phyloP scores from a whole-genome alignment of 2,888 invertebrate genomes.

The Dendrolimus pini region DNA sequence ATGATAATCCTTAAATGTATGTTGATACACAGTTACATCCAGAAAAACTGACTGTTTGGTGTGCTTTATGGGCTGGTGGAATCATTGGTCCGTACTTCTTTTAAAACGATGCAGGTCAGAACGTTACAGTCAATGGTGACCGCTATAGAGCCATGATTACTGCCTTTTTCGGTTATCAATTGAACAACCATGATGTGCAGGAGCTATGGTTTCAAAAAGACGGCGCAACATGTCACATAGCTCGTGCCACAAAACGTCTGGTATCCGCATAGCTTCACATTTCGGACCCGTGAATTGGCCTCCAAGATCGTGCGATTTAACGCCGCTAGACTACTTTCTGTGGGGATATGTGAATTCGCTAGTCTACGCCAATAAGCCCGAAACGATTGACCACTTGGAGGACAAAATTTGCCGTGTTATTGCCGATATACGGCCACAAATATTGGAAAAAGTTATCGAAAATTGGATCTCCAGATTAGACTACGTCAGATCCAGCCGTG shows the following conservation, averaged over 20 bases:
- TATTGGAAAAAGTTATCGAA: conserved; percentile 9
- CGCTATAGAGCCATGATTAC: conserved; percentile 15
- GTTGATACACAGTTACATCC: neutral
- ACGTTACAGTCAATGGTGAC: conserved; percentile 14
- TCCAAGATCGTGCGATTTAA: neutral
- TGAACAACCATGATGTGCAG: conserved; percentile 7
- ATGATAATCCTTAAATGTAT: neutral
- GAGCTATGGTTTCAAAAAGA: conserved; percentile 8
- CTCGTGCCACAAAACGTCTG: conserved; percentile 6
- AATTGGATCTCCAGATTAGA: conserved; percentile 8
- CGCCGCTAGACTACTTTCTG: conserved; percentile 8
- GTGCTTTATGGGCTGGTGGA: conserved; percentile 2
- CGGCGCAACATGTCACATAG: conserved; percentile 12
- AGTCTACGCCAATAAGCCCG: conserved; percentile 22
- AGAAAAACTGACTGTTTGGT: no score
- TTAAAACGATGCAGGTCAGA: conserved; percentile 8
- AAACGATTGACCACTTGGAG: conserved; percentile 23
- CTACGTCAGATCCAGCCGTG: conserved; percentile 15
- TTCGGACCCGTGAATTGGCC: conserved; percentile 14
- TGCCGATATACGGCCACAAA: conserved; percentile 31
- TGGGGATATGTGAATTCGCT: conserved; percentile 6
- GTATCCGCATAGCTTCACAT: conserved; percentile 8
- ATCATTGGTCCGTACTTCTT: conserved; percentile 8
- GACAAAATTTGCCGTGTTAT: conserved; percentile 23
- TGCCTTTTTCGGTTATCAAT: conserved; percentile 7